Conservation (phyloP, 2,888 invertebrate species). For the Pterostichus madidus region DNA sequence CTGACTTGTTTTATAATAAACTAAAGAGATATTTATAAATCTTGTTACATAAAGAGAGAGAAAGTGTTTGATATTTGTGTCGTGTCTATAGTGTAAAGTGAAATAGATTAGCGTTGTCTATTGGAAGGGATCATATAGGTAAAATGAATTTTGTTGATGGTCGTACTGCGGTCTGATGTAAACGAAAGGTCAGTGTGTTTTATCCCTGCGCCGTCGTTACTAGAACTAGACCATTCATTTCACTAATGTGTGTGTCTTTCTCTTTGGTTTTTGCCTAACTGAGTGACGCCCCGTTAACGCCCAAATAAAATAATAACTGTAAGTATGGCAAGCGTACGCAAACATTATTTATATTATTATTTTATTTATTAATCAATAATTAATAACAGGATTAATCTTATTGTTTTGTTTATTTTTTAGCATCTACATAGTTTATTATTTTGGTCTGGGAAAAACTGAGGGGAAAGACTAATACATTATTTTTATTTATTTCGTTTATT, state of each 20-base stretch:
- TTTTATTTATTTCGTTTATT: slow-evolving; percentile 68
- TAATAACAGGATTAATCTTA: slow-evolving; percentile 10
- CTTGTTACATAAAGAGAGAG: no score
- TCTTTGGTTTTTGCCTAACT: slow-evolving; percentile 79
- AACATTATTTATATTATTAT: slow-evolving; percentile 65
- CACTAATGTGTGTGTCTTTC: slow-evolving; percentile 76
- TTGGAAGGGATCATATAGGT: not conserved
- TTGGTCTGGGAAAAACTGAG: slow-evolving; percentile 76
- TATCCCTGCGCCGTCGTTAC: slow-evolving; percentile 25
- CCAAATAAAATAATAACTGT: slow-evolving; percentile 73
- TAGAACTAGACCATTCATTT: slow-evolving; percentile 25
- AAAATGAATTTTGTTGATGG: no score
- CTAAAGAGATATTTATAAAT: no score
- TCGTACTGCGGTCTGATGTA: slow-evolving; percentile 61
- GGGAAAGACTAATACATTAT: slow-evolving; percentile 76
- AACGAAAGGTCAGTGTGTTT: slow-evolving; percentile 56
- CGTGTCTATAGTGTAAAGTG: not conserved
- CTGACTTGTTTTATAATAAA: no score
- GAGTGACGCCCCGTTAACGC: slow-evolving; percentile 77
- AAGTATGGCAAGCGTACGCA: slow-evolving; percentile 74
- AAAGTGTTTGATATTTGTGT: not conserved
- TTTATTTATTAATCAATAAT: slow-evolving; percentile 54
- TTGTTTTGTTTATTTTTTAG: slow-evolving; percentile 70
- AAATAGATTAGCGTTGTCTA: not conserved
- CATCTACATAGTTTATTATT: slow-evolving; percentile 70